Evolutionary conservation across 2,113 vertebrate genomes (phyloP), one percentile per base, ranked within the genome.

Genomic region (Microcebus griseorufus): DNA sequence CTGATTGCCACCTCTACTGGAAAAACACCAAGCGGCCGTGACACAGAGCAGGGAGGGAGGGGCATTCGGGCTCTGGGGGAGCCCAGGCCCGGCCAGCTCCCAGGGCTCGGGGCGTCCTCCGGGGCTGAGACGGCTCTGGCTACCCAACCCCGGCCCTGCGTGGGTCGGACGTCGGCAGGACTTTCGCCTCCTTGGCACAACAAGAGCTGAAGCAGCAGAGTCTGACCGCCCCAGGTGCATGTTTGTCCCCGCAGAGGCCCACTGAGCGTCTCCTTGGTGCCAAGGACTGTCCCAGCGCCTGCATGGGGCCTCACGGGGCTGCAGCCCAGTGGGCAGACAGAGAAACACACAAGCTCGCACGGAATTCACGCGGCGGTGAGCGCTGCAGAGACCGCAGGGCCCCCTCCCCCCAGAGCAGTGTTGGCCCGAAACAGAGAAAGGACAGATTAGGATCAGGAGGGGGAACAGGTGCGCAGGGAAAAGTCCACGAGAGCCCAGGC

Each of bases 341-440:
- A 18, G 17, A 9, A 22, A 34, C 70, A 25, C n/a, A 1, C 58
- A 14, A 3, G 2, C 2, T 18, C 37, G 18, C 20, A 4, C 3
- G 2, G 5, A n/a, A 16, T 5, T 2, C 2, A 3, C 14, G 37
- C 5, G 0, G 2, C 0, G 12, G 25, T 13, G 37, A 9, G 58
- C 0, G 17, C 39, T 4, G 2, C 25, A 9, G 2, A 14, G 64
- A 62, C 10, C 9, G 53, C n/a, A n/a, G n/a, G n/a, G n/a, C 18
- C 27, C 73, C 62, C 0, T 0, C 10, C 22, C 0, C 10, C 29
- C 20, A 22, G 22, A 8, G 18, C 29, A 9, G 1, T 11, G 0
- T 8, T 9, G 7, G 22, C 64, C 6, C 3, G 75, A 17, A 58
- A 34, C 27, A 20, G 75, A 34, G 75, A 20, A 10, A 78, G 9